Conservation (phyloP, 2,888 invertebrate genomes). For the Poecilobothrus nobilitatus region DNA sequence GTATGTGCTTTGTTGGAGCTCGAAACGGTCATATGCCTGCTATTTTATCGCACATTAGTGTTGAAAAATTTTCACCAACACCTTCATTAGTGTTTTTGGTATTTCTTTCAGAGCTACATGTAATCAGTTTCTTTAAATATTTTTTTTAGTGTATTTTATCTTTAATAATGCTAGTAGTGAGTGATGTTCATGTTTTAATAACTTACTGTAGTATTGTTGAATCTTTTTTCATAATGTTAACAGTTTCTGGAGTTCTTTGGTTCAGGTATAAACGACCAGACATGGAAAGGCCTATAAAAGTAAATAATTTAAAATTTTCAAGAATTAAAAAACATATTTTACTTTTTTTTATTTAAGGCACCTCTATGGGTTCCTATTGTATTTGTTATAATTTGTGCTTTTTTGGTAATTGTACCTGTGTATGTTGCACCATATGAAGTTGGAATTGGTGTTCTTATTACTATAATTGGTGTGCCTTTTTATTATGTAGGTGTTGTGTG, state of each 20-base stretch:
- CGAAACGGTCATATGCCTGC: slow-evolving; percentile 81
- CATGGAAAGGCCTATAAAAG: slow-evolving; percentile 76
- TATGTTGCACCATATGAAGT: slow-evolving; percentile 73
- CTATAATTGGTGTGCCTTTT: slow-evolving; percentile 73
- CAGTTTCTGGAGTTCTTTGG: slow-evolving; percentile 76
- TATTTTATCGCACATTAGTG: slow-evolving; percentile 67
- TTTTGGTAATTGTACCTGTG: slow-evolving; percentile 69
- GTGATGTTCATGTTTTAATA: slow-evolving; percentile 76
- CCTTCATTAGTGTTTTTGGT: slow-evolving; percentile 79
- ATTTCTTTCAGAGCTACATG: slow-evolving; percentile 32
- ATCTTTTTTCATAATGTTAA: slow-evolving; percentile 81
- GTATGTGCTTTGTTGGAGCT: slow-evolving; percentile 87
- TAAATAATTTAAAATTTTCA: slow-evolving; percentile 35
- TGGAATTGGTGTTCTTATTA: slow-evolving; percentile 67
- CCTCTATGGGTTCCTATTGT: slow-evolving; percentile 63
- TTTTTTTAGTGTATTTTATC: slow-evolving; percentile 65
- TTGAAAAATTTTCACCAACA: slow-evolving; percentile 65
- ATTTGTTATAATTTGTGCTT: slow-evolving; percentile 68
- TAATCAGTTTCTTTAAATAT: slow-evolving; percentile 9
- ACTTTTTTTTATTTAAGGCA: slow-evolving; percentile 48
- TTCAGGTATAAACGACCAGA: slow-evolving; percentile 71
- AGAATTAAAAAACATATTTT: background rate
- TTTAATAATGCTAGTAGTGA: slow-evolving; percentile 72
- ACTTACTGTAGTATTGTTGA: slow-evolving; percentile 90
- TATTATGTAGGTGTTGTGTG: slow-evolving; percentile 65